Evolutionary conservation across 2,888 invertebrate species (phyloP), one percentile per base, ranked within the genome.

Genomic region (Ommatoiulus sabulosus): DNA sequence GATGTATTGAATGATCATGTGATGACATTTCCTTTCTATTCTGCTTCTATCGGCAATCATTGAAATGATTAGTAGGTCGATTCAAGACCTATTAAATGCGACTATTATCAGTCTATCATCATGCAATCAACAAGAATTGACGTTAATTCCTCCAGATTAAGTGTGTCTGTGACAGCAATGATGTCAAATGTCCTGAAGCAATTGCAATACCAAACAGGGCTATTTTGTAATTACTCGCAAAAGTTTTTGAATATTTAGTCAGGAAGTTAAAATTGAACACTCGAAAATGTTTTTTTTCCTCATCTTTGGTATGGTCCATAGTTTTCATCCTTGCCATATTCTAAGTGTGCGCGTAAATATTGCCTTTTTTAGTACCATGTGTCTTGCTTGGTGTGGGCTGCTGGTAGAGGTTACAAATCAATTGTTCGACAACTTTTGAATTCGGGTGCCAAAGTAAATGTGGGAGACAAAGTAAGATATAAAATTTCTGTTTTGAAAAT

Each of bases 351-450:
- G 35, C 35, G 35, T 35, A 35, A 35, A 35, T 35, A 35, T 35
- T 35, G 35, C 35, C 35, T 35, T 63, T 90, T 91, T 35, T 90
- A 93, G 93, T 98, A 97, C 93, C 97, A 98, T 92, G 96, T 98
- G 90, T 96, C 96, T 3, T 97, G 98, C 0, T 93, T 99, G 89
- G 95, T 98, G 88, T 99, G 99, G 98, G 98, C 99, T 0, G 95
- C 98, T 2, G 99, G 99, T 0, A 94, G 99, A 89, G 98, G 98
- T 15, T 96, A 97, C 93, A 94, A 95, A 87, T 96, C 96, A 90
- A 97, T 99, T 90, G 98, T 97, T 10, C 95, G 95, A 92, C 95
- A 96, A 90, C 94, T 99, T 89, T 94, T 99, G 88, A 94, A 95
- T 88, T 95, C 96, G 90, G 97, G 97, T 88, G 98, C 99, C 89